These are phyloP conservation scores for Agonopterix alstromeriana DNA, from an alignment of 2,888 invertebrate genomes.

Conservation along the genomic window DNA sequence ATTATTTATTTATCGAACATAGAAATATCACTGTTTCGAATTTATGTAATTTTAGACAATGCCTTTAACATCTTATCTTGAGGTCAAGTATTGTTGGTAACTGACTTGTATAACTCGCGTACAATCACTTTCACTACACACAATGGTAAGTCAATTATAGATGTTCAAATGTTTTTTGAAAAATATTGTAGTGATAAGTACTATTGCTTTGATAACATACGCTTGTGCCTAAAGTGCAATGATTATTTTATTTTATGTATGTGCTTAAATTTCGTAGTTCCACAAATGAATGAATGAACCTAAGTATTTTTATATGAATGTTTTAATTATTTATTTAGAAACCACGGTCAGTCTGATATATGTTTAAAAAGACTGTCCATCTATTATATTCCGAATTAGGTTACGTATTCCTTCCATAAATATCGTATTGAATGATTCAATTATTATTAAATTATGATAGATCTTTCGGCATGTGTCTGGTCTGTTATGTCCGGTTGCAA, in stretches of 20 bases:
- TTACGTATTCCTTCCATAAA: background rate
- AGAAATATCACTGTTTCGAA: slow-evolving; percentile 46
- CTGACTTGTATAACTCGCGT: slow-evolving; percentile 9
- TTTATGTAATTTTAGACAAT: slow-evolving; percentile 52
- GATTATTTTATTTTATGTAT: slow-evolving; percentile 20
- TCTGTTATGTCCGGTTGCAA: no score
- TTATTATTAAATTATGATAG: no score
- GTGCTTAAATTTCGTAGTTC: slow-evolving; percentile 28
- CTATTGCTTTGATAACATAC: slow-evolving; percentile 38
- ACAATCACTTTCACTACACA: background rate
- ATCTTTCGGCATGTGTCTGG: no score
- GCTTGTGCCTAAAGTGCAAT: slow-evolving; percentile 52
- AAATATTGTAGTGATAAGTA: slow-evolving; percentile 27
- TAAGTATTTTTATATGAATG: slow-evolving; percentile 7
- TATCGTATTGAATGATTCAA: no score
- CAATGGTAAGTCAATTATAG: slow-evolving; percentile 55
- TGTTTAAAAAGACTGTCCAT: slow-evolving; percentile 45
- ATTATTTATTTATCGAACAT: slow-evolving; percentile 33
- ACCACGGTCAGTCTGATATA: slow-evolving; percentile 35
- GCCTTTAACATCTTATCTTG: slow-evolving; percentile 30
- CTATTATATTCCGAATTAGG: slow-evolving; percentile 15
- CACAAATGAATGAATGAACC: slow-evolving; percentile 27
- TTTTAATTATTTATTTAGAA: slow-evolving; percentile 24
- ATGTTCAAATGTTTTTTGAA: slow-evolving; percentile 48
- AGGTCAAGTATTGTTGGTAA: slow-evolving; percentile 18